These are phyloP conservation scores for Epinephelus malabaricus DNA, from an alignment of 2,797 vertebrate genomes.

Conservation along the genomic window DNA sequence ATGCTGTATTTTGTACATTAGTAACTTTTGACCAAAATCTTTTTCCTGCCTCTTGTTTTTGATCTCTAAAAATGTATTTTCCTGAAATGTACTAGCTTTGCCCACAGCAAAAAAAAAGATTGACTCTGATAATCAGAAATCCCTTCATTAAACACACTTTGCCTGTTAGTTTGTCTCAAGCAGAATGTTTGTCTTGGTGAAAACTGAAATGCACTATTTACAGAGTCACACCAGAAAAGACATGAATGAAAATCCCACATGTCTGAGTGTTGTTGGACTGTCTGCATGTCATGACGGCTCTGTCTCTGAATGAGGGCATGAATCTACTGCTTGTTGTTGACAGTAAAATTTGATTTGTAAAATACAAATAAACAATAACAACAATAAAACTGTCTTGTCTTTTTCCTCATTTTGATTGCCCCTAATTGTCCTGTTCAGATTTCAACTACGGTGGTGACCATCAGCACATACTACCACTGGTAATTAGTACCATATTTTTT, in stretches of 20 bases:
- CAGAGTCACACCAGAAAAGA: constrained; percentile 30
- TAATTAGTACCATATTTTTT: constrained; percentile 77
- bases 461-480: constrained; percentile 51
- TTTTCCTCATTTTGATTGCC: constrained; percentile 54
- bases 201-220: constrained; percentile 40
- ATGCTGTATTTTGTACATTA: constrained; percentile 46
- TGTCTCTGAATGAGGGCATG: constrained; percentile 36
- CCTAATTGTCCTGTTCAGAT: constrained; percentile 44
- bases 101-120: constrained; percentile 5
- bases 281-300: constrained; percentile 33
- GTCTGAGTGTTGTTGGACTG: constrained; percentile 6
- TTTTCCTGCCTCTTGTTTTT: constrained; percentile 31
- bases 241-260: neutral
- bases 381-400: constrained; percentile 60
- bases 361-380: constrained; percentile 53
- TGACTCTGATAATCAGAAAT: constrained; percentile 38
- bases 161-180: constrained; percentile 24
- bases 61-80: constrained; percentile 42
- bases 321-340: constrained; percentile 57
- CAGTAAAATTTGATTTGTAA: constrained; percentile 55
- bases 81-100: constrained; percentile 32
- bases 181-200: constrained; percentile 19
- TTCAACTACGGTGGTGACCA: constrained; percentile 63
- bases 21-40: constrained; percentile 62
- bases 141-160: constrained; percentile 22